A percentile compares a stretch with the other conserved stretches of the same genome.
Evolutionary conservation across 2,113 vertebrate species (phyloP).

Genomic region (Oreochromis aureus): DNA sequence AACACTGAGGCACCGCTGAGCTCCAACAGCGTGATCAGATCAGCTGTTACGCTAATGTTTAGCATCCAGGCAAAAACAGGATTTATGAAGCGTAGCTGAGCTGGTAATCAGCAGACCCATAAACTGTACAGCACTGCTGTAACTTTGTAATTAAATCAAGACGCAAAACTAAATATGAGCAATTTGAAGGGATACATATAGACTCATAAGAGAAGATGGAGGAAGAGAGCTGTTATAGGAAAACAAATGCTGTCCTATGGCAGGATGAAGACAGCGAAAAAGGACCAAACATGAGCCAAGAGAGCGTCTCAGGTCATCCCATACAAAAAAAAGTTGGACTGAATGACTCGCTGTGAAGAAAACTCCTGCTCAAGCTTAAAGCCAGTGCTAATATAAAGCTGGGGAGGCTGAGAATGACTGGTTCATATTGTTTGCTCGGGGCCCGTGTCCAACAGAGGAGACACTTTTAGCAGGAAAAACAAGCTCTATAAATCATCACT

Average conservation of each 20-base stretch:
- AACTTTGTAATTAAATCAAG: background rate
- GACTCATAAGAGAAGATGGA: background rate
- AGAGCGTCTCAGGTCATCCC: background rate
- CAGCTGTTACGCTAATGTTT: background rate
- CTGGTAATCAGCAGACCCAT: background rate
- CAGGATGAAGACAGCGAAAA: background rate
- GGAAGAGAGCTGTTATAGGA: background rate
- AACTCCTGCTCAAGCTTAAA: background rate
- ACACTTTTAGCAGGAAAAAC: background rate
- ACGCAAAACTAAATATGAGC: accelerated
- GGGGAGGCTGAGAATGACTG: background rate
- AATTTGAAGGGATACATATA: background rate
- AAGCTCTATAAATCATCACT: background rate
- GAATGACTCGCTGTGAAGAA: background rate
- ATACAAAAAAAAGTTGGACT: no score
- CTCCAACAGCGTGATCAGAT: background rate
- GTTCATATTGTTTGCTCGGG: background rate
- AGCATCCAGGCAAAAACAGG: background rate
- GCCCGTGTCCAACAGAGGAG: background rate
- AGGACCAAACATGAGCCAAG: background rate
- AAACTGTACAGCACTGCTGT: accelerated
- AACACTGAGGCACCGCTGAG: accelerated
- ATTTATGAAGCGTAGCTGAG: background rate
- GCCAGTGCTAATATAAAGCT: background rate
- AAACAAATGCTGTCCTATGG: accelerated